A percentile compares a stretch with the other conserved stretches of the same genome.
phyloP scores from a whole-genome alignment of 2,113 vertebrate genomes.

The Notechis scutatus region DNA sequence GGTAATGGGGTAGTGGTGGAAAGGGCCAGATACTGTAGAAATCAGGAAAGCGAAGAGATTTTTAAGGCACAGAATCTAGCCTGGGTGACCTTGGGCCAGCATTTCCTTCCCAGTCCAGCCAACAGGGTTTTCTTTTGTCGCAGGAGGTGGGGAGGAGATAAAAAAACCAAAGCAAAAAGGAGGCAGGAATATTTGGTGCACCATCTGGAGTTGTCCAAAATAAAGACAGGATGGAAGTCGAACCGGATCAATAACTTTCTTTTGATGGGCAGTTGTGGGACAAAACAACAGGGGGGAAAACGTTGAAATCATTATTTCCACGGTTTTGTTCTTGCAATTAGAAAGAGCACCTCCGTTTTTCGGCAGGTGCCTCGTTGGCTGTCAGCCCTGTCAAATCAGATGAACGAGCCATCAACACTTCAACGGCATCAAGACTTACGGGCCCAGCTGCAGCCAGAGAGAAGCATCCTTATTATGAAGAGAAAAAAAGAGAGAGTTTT shows the following conservation, averaged over 20 bases:
- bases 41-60: not conserved
- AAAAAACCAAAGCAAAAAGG: not conserved
- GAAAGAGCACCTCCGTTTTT: not conserved
- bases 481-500: no score
- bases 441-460: not conserved
- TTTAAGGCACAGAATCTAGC: not conserved
- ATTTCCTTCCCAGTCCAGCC: not conserved
- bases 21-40: not conserved
- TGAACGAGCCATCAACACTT: not conserved
- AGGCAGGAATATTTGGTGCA: not conserved
- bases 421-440: not conserved
- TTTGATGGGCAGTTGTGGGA: not conserved
- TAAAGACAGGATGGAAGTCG: not conserved
- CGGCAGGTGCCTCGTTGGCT: not conserved
- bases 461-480: not conserved
- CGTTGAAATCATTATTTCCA: not conserved
- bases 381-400: not conserved
- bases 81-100: not conserved
- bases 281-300: not conserved
- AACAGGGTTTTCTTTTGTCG: not conserved
- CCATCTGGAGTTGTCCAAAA: not conserved
- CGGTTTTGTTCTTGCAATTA: not conserved
- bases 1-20: not conserved
- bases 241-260: not conserved
- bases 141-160: fast-evolving